These are phyloP conservation scores for Calephelis virginiensis DNA, from an alignment of 1,140 invertebrate species.

Conservation along the genomic window DNA sequence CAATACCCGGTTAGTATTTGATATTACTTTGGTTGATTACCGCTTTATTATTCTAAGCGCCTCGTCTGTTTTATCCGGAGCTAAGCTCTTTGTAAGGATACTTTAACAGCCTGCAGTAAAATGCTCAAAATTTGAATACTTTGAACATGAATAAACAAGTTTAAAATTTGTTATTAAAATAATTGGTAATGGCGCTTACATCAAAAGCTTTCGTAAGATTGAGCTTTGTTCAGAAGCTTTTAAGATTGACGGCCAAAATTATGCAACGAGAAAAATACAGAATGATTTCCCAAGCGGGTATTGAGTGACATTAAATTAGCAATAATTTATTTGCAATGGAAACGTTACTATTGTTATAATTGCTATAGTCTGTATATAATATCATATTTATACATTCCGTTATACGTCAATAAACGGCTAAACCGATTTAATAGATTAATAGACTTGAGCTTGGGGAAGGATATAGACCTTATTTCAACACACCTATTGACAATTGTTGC, in stretches of 20 bases:
- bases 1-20: neutral
- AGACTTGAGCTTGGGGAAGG: no score
- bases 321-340: no score
- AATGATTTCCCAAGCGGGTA: no score
- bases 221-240: conserved; percentile 1
- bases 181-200: neutral
- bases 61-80: neutral
- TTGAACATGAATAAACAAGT: conserved; percentile 15
- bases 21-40: neutral
- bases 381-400: no score
- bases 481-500: no score
- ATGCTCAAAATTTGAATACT: conserved; percentile 5
- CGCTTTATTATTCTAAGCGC: neutral
- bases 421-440: no score
- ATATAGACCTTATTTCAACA: no score
- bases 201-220: conserved; percentile 8
- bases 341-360: no score
- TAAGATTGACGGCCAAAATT: neutral
- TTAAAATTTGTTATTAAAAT: conserved; percentile 11
- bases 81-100: neutral
- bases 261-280: no score
- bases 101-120: neutral
- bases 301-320: no score
- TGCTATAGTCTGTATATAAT: no score
- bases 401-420: no score